Evolutionary conservation across 2,797 vertebrate species (phyloP).

Genomic region (Macropodus opercularis): DNA sequence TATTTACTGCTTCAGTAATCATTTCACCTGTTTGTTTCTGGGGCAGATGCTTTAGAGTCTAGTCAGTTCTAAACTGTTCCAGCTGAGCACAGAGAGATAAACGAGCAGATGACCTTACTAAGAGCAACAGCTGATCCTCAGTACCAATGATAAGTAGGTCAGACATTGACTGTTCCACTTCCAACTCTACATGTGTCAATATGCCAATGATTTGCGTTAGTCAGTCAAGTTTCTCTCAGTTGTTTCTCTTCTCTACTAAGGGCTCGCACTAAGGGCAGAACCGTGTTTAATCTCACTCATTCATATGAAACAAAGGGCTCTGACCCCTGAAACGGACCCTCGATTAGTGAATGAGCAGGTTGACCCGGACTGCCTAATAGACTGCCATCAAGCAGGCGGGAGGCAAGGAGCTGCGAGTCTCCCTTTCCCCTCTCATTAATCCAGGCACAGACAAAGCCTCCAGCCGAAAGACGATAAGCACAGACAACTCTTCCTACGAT

Average conservation of each 20-base stretch:
- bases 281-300: slow-evolving; percentile 18
- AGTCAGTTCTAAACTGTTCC: not conserved
- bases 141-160: slow-evolving; percentile 30
- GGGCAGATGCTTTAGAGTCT: not conserved
- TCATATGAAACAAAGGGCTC: slow-evolving; percentile 28
- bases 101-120: slow-evolving; percentile 2
- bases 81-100: not conserved
- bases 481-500: slow-evolving; percentile 41
- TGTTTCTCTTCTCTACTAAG: slow-evolving; percentile 1
- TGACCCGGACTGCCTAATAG: slow-evolving; percentile 55
- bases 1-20: not conserved
- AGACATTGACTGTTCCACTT: slow-evolving; percentile 31
- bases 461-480: slow-evolving; percentile 54
- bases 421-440: slow-evolving; percentile 64
- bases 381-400: slow-evolving; percentile 43
- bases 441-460: slow-evolving; percentile 53
- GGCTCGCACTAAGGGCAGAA: slow-evolving; percentile 12
- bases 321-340: slow-evolving; percentile 42
- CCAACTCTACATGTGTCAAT: slow-evolving; percentile 20
- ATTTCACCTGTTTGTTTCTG: not conserved
- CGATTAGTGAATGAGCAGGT: slow-evolving; percentile 53
- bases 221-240: slow-evolving; percentile 14
- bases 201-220: slow-evolving; percentile 25
- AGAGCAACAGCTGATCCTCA: slow-evolving; percentile 12
- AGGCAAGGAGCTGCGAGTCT: slow-evolving; percentile 40